phyloP scores from a whole-genome alignment of 2,888 invertebrate genomes.

The Sphecodes monilicornis region DNA sequence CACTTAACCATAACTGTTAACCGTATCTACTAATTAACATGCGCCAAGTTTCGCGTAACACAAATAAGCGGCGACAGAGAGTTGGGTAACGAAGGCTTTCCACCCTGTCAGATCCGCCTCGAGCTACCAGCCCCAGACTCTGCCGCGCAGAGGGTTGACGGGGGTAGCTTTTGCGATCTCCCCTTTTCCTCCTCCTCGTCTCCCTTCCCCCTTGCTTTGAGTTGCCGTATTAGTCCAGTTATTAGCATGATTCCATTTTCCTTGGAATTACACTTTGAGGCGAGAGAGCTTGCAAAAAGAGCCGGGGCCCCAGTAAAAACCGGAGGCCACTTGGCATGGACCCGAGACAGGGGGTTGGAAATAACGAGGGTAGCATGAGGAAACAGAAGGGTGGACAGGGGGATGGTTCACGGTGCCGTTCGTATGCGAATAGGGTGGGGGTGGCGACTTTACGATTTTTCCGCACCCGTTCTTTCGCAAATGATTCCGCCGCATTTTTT shows the following conservation, averaged over 20 bases:
- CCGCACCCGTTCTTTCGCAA: conserved; percentile 1
- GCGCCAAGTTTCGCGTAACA: conserved; percentile 68
- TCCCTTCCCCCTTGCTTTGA: conserved; percentile 28
- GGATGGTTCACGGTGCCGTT: background rate
- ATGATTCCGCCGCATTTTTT: background rate
- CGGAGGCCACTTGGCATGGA: conserved; percentile 22
- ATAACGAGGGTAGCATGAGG: background rate
- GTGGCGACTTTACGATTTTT: conserved; percentile 31
- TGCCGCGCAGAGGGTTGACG: background rate
- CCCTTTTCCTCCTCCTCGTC: background rate
- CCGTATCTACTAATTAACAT: conserved; percentile 71
- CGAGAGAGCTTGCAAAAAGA: conserved; percentile 24
- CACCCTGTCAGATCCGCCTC: conserved; percentile 50
- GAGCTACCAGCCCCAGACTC: conserved; percentile 30
- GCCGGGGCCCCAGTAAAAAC: conserved; percentile 11
- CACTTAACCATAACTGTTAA: conserved; percentile 68
- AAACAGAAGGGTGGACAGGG: background rate
- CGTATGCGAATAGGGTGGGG: background rate
- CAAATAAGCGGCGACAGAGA: conserved; percentile 69
- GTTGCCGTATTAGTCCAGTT: conserved; percentile 52
- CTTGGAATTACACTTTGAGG: conserved; percentile 44
- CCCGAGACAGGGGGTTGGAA: background rate
- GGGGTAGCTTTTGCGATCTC: conserved; percentile 17
- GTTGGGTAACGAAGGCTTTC: conserved; percentile 69
- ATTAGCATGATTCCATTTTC: conserved; percentile 60